phyloP scores from a whole-genome alignment of 2,113 vertebrate genomes.

The Solea senegalensis region DNA sequence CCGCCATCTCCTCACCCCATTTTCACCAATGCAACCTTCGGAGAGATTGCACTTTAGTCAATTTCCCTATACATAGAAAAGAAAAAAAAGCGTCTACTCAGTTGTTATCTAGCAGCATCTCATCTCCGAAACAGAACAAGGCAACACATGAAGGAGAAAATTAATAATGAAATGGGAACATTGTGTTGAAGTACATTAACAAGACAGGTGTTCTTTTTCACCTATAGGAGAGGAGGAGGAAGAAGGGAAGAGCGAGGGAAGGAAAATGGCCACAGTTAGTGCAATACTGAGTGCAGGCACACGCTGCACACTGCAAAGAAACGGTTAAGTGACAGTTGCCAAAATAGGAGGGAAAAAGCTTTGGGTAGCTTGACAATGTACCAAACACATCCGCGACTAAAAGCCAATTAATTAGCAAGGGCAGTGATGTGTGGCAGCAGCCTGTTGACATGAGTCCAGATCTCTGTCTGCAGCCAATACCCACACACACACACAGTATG shows the following conservation, averaged over 20 bases:
- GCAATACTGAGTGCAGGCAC: conserved; percentile 20
- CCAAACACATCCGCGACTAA: conserved; percentile 81
- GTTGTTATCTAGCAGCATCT: conserved; percentile 53
- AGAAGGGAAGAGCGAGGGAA: background rate
- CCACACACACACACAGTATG: conserved; percentile 43
- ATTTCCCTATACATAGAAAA: conserved; percentile 60
- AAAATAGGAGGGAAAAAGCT: conserved; percentile 39
- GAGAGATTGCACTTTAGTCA: conserved; percentile 70
- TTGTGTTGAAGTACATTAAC: conserved; percentile 41
- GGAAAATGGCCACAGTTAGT: conserved; percentile 37
- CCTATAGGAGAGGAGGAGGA: background rate
- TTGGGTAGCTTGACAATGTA: conserved; percentile 78
- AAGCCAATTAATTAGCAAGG: conserved; percentile 85
- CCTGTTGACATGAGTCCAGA: conserved; percentile 84
- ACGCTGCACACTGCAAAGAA: conserved; percentile 33
- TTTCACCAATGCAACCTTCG: conserved; percentile 65
- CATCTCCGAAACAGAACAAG: conserved; percentile 57
- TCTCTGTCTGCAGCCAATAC: conserved; percentile 75
- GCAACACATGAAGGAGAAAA: conserved; percentile 48
- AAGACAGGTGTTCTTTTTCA: conserved; percentile 13
- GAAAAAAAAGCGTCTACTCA: conserved; percentile 38
- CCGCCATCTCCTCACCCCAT: conserved; percentile 53
- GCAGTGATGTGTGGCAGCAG: conserved; percentile 83
- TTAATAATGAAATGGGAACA: conserved; percentile 60
- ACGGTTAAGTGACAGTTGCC: conserved; percentile 69